Conservation (phyloP, 2,888 invertebrate species). For the Anarsia innoxiella region DNA sequence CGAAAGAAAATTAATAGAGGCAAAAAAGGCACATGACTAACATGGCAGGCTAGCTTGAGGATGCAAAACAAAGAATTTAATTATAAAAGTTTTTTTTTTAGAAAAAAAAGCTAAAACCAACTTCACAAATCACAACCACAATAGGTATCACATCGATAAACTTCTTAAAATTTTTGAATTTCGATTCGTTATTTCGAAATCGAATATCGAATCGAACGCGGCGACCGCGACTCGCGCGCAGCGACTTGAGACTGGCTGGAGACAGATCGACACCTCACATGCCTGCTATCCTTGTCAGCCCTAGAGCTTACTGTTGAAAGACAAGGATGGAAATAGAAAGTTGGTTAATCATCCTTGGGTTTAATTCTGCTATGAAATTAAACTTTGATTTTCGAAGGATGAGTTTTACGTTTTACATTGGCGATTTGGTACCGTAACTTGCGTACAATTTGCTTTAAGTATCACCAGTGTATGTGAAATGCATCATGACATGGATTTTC, state of each 20-base stretch:
- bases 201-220: conserved; percentile 33
- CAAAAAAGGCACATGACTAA: conserved; percentile 35
- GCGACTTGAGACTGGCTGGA: conserved; percentile 65
- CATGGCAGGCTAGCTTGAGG: conserved; percentile 22
- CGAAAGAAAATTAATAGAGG: conserved; percentile 27
- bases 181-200: conserved; percentile 46
- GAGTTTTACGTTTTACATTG: too few relatives aligned
- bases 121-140: conserved; percentile 35
- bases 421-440: too few relatives aligned
- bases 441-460: too few relatives aligned
- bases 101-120: conserved; percentile 24
- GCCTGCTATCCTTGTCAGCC: conserved; percentile 34
- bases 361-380: conserved; percentile 16
- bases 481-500: too few relatives aligned
- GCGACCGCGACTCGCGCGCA: conserved; percentile 56
- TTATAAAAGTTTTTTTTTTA: too few relatives aligned
- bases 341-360: conserved; percentile 27
- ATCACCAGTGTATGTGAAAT: too few relatives aligned
- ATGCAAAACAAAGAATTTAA: conserved; percentile 13
- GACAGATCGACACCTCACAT: conserved; percentile 45
- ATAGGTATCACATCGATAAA: conserved; percentile 61
- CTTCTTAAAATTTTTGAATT: conserved; percentile 45
- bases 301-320: conserved; percentile 26
- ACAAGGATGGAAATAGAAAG: conserved; percentile 37
- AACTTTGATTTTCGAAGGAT: too few relatives aligned